These are phyloP conservation scores for Pogonognathellus flavescens DNA, from an alignment of 1,140 invertebrate genomes.

Conservation along the genomic window DNA sequence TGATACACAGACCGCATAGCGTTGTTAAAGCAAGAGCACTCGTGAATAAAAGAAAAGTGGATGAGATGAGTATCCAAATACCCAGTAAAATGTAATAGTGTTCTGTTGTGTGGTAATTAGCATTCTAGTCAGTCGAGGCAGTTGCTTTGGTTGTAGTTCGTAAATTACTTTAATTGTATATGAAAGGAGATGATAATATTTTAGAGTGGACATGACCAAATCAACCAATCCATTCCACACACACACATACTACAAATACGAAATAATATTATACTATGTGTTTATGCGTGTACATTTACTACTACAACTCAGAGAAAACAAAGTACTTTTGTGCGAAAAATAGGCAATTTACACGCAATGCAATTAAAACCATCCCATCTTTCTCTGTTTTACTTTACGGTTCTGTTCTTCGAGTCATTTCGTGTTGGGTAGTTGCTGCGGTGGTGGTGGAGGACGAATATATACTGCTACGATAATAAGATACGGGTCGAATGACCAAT, in stretches of 20 bases:
- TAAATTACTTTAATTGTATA: slow-evolving; percentile 57
- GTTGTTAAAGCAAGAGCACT: neutral
- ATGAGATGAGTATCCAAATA: slow-evolving; percentile 1
- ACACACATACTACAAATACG: neutral
- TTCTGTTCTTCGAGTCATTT: neutral
- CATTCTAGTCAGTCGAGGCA: slow-evolving; percentile 46
- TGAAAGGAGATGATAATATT: slow-evolving; percentile 57
- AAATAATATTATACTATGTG: no score
- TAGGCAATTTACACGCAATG: slow-evolving; percentile 58
- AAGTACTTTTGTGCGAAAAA: slow-evolving; percentile 58
- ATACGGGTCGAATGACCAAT: slow-evolving; percentile 19
- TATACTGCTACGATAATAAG: neutral
- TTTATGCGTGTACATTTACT: neutral
- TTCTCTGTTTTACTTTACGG: slow-evolving; percentile 22
- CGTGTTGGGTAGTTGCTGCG: no score
- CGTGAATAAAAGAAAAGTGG: neutral
- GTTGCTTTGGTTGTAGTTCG: slow-evolving; percentile 43
- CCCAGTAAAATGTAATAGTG: neutral
- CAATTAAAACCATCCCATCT: slow-evolving; percentile 54
- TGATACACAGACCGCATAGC: neutral
- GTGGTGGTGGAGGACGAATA: neutral
- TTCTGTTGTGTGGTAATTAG: slow-evolving; percentile 32
- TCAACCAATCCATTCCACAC: slow-evolving; percentile 23
- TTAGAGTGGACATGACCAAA: slow-evolving; percentile 52
- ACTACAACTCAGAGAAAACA: neutral